Base-by-base conservation (phyloP, 2,797 vertebrate species). In the Manis pentadactyla region DNA sequence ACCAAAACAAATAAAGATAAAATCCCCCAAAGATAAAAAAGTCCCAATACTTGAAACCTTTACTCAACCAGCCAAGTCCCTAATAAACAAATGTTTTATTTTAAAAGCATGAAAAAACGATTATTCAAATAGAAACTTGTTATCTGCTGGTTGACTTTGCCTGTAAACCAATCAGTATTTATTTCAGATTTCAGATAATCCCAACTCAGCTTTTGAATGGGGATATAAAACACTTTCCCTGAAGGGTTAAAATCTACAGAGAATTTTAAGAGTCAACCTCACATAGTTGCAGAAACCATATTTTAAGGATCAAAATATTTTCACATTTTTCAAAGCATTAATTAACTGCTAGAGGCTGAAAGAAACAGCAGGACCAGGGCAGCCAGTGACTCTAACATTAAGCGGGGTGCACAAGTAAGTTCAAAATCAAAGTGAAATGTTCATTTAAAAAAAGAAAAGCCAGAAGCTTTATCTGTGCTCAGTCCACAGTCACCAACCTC, bases 301-400 rank as follows among this genome's bases (percentile, higher is more conserved):
- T 77, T 94, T 87, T 92, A 92, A 79, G 53, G 57, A 91, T 78
- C 25, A 95, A 96, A 71, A 31, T 66, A 1, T 89, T 86, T 94
- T 92, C 31, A 64, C 81, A 81, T 84, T 83, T 92, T 92, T 91
- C 55, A 97, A 92, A 94, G 78, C 34, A 95, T 86, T 95, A 95
- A 82, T 49, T 89, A 97, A 96, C 57, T 83, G 31, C 27, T 63
- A 49, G 34, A 95, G 39, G 53, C 66, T 85, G 89, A 95, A 95
- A 93, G 85, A 79, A 83, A 77, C 25, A 92, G 42, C 9, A 82
- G 53, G 8, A 94, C 14, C 37, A 96, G 49, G 77, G 6, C 4
- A 85, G 39, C 14, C 66, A 93, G 49, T 82, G 77, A 94, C 64
- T 93, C 21, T 79, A 93, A 94, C 27, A 84, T 46, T 66, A 87